These are phyloP conservation scores for Gryon sp. DNA, from an alignment of 1,140 invertebrate species.

Conservation along the genomic window DNA sequence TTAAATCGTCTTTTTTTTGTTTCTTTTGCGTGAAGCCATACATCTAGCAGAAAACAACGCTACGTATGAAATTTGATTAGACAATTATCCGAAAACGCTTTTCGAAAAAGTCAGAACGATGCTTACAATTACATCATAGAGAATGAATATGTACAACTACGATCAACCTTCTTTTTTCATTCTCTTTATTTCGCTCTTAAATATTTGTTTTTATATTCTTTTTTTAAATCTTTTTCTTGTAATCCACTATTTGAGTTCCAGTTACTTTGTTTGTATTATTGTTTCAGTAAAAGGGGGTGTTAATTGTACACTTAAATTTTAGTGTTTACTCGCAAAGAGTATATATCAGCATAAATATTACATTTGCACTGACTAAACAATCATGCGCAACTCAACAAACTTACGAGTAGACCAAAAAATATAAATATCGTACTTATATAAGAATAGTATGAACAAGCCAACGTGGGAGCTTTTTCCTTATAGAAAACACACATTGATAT, in stretches of 20 bases:
- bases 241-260: too few relatives aligned
- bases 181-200: background rate
- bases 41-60: too few relatives aligned
- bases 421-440: slow-evolving; percentile 52
- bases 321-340: slow-evolving; percentile 35
- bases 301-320: slow-evolving; percentile 25
- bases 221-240: too few relatives aligned
- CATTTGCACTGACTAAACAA: slow-evolving; percentile 47
- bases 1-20: too few relatives aligned
- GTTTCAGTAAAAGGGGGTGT: background rate
- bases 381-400: slow-evolving; percentile 48
- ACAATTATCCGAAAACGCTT: background rate
- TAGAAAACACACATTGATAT: background rate
- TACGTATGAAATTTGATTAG: too few relatives aligned
- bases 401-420: slow-evolving; percentile 42
- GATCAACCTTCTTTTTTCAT: slow-evolving; percentile 8
- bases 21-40: too few relatives aligned
- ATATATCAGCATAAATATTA: slow-evolving; percentile 52
- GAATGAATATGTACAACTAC: slow-evolving; percentile 28
- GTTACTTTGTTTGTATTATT: background rate
- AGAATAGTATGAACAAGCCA: slow-evolving; percentile 50
- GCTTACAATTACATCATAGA: slow-evolving; percentile 17
- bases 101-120: background rate
- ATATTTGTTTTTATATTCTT: background rate
- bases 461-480: background rate